Base-by-base conservation (phyloP, 2,113 vertebrate genomes). In the Grantiella picta region DNA sequence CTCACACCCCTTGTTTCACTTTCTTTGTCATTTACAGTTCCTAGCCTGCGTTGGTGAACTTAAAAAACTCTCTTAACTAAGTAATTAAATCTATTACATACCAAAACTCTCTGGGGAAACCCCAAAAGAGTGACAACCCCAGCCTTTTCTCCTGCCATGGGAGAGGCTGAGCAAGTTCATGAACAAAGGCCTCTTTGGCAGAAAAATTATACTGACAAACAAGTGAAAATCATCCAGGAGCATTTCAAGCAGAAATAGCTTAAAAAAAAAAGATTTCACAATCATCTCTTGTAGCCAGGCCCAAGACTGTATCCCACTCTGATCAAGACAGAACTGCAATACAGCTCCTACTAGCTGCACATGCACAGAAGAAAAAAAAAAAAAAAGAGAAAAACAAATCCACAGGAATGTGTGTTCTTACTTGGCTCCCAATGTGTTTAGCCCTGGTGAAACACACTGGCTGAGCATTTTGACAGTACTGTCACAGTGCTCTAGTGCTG, bases 31-130 rank as follows among this genome's bases (percentile, higher is more conserved):
- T 82, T 89, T 57, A 70, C 81, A 92, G 79, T 53, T 93, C 56
- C 54, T 87, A 91, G 57, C 35, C 36, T 60, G 21, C 19, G 40
- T 16, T 82, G 60, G 75, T 76, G 33, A 96, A 86, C 64, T 90
- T 31, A 24, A 91, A 57, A 79, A 94, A 91, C 31, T 73, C 84
- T 53, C 66, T 85, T 93, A 84, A 81, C 31, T 53, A 59, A 95
- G 73, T 93, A 88, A 97, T 95, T 94, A 92, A 76, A 75, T 71
- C 75, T 70, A 38, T 70, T 95, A 66, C 57, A 36, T 65, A 33
- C 78, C 81, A 76, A 59, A 91, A 79, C 27, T 63, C 95, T 20
- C 86, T 11, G 50, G 85, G 47, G 94, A 83, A 96, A 71, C 16
- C 59, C 88, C 5, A 0, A 56, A 68, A 44, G 27, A 90, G 83